Conservation (phyloP, 2,113 vertebrate species). For the Callorhinus ursinus region DNA sequence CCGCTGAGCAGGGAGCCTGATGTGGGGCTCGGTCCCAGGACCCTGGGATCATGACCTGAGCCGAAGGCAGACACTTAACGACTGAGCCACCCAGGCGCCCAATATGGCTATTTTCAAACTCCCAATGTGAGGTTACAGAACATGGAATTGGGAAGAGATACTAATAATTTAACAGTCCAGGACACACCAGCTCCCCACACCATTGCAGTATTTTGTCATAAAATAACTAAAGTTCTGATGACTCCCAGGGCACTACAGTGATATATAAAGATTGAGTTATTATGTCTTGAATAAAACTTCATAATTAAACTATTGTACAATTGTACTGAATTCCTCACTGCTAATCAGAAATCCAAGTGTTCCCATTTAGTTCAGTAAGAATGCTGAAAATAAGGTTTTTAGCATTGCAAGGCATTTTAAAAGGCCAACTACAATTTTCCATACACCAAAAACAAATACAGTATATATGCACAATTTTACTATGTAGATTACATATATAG, state of each 20-base stretch:
- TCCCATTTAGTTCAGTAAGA: conserved; percentile 25
- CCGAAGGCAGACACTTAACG: no score
- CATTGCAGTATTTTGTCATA: rapidly evolving
- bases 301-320: conserved; percentile 23
- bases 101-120: background rate
- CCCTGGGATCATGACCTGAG: no score
- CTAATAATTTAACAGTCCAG: background rate
- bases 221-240: background rate
- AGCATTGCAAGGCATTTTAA: background rate
- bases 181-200: background rate
- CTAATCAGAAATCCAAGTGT: conserved; percentile 17
- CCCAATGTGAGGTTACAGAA: background rate
- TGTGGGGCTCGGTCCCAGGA: no score
- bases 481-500: background rate
- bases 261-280: background rate
- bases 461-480: background rate
- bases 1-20: no score
- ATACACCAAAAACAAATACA: background rate
- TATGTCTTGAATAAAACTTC: background rate
- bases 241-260: background rate
- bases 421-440: background rate
- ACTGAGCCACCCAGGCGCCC: no score
- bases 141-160: background rate
- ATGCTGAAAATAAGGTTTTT: background rate
- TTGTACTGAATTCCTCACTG: background rate